These are phyloP conservation scores for Spinibarbus caldwelli DNA, from an alignment of 2,797 vertebrate genomes.

Conservation along the genomic window DNA sequence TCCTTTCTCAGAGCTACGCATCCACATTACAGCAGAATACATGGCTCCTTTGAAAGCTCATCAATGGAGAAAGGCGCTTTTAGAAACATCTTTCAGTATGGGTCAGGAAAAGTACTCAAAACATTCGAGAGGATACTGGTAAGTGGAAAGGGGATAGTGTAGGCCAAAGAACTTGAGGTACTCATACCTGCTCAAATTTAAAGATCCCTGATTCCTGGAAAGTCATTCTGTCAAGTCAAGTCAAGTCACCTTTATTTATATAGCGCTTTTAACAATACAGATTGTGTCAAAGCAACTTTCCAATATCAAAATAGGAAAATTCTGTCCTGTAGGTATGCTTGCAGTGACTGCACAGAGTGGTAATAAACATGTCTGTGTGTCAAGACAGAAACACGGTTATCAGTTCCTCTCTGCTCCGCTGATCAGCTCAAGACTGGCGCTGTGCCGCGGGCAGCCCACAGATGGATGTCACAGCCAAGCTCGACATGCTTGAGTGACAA, in stretches of 20 bases:
- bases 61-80: not conserved
- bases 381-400: not conserved
- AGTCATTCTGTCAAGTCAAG: not conserved
- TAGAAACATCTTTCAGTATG: not conserved
- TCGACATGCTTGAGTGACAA: slow-evolving; percentile 28
- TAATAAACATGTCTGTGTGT: not conserved
- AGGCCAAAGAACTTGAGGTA: not conserved
- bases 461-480: not conserved
- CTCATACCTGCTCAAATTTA: not conserved
- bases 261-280: too few relatives aligned
- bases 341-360: not conserved
- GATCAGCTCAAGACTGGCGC: slow-evolving; percentile 18
- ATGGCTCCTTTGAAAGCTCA: not conserved
- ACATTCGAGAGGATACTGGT: not conserved
- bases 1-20: not conserved
- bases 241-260: too few relatives aligned
- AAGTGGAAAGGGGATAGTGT: not conserved
- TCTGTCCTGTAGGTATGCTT: not conserved
- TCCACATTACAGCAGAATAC: not conserved
- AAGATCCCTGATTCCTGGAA: not conserved
- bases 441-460: not conserved
- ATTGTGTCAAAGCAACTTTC: too few relatives aligned
- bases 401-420: slow-evolving; percentile 6
- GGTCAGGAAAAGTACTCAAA: not conserved
- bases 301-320: too few relatives aligned